Evolutionary conservation across 2,113 vertebrate species (phyloP).

Genomic region (Neodon shergylaensis): DNA sequence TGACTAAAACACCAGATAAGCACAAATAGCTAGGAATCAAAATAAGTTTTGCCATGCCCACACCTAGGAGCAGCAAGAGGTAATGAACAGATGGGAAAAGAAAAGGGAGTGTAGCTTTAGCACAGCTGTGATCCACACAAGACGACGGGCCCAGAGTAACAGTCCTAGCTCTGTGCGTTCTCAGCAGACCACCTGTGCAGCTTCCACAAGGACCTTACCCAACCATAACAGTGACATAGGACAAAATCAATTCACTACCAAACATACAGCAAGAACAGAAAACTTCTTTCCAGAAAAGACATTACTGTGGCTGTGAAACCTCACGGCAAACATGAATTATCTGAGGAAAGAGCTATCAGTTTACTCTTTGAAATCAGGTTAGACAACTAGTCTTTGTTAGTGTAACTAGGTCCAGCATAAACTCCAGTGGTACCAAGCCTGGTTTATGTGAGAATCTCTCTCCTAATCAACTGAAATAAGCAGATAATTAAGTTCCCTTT

Average conservation of each 20-base stretch:
- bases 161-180: background rate
- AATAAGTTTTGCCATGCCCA: background rate
- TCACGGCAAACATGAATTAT: background rate
- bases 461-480: background rate
- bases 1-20: background rate
- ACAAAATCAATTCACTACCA: background rate
- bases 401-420: background rate
- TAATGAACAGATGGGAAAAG: background rate
- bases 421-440: background rate
- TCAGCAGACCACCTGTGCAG: background rate
- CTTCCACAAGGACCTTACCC: background rate
- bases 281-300: background rate
- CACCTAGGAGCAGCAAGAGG: background rate
- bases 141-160: background rate
- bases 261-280: background rate
- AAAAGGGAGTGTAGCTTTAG: background rate
- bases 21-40: background rate
- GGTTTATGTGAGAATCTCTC: background rate
- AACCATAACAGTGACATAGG: background rate
- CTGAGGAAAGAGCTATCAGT: background rate
- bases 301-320: background rate
- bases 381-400: background rate
- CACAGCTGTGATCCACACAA: background rate
- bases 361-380: conserved; percentile 2
- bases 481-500: background rate